These are phyloP conservation scores for Chiloscyllium plagiosum DNA, from an alignment of 2,113 vertebrate genomes.

Conservation along the genomic window DNA sequence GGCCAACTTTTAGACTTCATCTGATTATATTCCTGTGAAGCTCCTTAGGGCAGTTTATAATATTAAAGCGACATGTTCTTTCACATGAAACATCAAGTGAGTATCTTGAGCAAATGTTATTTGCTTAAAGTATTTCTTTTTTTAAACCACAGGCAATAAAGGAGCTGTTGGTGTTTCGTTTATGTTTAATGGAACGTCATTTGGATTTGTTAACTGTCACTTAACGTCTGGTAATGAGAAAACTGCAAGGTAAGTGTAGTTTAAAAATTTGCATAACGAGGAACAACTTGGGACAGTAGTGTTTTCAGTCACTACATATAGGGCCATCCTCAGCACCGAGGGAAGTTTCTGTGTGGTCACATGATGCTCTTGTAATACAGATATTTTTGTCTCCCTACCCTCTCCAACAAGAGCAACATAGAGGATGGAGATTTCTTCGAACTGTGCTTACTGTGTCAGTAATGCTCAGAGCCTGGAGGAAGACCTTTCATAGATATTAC, in stretches of 20 bases:
- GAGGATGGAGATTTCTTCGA: neutral
- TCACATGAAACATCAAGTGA: neutral
- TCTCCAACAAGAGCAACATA: neutral
- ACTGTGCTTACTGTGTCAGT: neutral
- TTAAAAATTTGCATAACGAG: neutral
- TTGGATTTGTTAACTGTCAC: conserved; percentile 95
- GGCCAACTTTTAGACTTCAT: neutral
- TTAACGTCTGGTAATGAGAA: conserved; percentile 96
- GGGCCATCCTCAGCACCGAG: neutral
- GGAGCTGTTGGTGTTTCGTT: conserved; percentile 91
- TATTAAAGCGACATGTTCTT: neutral
- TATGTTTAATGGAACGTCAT: conserved; percentile 95
- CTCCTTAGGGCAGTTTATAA: too few relatives aligned
- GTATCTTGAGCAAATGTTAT: too few relatives aligned
- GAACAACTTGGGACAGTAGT: neutral
- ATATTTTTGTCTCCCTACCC: too few relatives aligned
- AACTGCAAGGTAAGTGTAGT: conserved; percentile 69
- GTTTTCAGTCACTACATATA: neutral
- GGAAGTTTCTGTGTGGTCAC: neutral
- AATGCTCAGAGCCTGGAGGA: neutral
- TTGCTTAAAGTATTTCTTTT: neutral
- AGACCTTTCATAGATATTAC: neutral
- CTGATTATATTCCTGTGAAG: neutral
- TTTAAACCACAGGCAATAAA: conserved; percentile 74
- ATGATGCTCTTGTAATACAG: neutral